These are phyloP conservation scores for Selene dorsalis DNA, from an alignment of 2,797 vertebrate species.

Conservation along the genomic window DNA sequence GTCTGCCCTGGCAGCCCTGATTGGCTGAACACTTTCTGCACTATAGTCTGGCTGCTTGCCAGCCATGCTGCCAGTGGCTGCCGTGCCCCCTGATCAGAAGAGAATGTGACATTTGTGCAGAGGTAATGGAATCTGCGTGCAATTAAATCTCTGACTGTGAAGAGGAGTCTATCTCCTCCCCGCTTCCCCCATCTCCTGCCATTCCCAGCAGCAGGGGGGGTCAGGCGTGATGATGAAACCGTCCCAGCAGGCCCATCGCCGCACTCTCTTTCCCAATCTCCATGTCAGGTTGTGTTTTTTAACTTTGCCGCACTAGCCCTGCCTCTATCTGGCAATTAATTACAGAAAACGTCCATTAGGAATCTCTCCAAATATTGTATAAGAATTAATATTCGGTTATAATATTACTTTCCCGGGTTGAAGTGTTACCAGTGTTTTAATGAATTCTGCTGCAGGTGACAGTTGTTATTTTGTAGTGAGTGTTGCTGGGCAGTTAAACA, in stretches of 20 bases:
- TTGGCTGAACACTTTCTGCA: slow-evolving; percentile 89
- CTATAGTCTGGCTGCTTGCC: slow-evolving; percentile 88
- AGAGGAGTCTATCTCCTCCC: slow-evolving; percentile 86
- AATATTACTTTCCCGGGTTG: slow-evolving; percentile 86
- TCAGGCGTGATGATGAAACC: slow-evolving; percentile 84
- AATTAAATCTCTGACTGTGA: slow-evolving; percentile 91
- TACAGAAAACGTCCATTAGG: slow-evolving; percentile 90
- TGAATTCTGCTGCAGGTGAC: slow-evolving; percentile 89
- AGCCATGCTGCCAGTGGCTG: slow-evolving; percentile 87
- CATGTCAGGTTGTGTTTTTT: slow-evolving; percentile 88
- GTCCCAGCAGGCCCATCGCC: slow-evolving; percentile 84
- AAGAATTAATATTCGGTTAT: slow-evolving; percentile 91
- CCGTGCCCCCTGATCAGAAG: slow-evolving; percentile 92
- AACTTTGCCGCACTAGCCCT: slow-evolving; percentile 82
- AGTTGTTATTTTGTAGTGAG: slow-evolving; percentile 81
- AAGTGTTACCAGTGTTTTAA: slow-evolving; percentile 85
- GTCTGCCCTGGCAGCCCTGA: slow-evolving; percentile 84
- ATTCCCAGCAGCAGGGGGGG: slow-evolving; percentile 81
- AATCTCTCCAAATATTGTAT: slow-evolving; percentile 85
- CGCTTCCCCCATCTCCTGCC: slow-evolving; percentile 67
- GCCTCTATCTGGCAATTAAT: slow-evolving; percentile 89
- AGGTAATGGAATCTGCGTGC: slow-evolving; percentile 95
- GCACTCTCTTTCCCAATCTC: slow-evolving; percentile 83
- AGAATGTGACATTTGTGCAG: slow-evolving; percentile 95
- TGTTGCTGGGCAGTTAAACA: slow-evolving; percentile 37